A percentile compares a stretch with the other conserved stretches of the same genome.
phyloP scores from a whole-genome alignment of 2,888 invertebrate genomes.

The Enchytraeus crypticus region DNA sequence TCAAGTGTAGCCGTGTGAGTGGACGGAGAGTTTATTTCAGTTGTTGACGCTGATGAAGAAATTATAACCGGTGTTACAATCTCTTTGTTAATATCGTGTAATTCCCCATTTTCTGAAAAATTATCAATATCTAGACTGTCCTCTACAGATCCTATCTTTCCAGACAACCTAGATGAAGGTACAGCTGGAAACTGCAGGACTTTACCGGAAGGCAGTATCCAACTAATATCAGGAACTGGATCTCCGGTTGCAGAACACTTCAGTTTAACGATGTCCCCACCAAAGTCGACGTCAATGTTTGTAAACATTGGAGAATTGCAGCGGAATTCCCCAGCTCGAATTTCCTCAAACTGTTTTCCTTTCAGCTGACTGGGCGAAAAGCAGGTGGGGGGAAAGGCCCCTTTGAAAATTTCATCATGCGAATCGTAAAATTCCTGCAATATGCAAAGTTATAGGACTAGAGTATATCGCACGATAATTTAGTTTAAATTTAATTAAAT shows the following conservation, averaged over 20 bases:
- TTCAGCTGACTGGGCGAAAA: conserved; percentile 32
- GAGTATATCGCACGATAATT: too few species aligned
- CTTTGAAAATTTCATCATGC: conserved; percentile 29
- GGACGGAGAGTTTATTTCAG: too few species aligned
- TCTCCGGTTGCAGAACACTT: conserved; percentile 43
- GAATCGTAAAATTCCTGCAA: conserved; percentile 34
- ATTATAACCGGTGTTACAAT: too few species aligned
- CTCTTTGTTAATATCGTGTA: too few species aligned
- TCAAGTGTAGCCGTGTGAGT: too few species aligned
- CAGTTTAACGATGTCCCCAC: conserved; percentile 33
- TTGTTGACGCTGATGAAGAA: too few species aligned
- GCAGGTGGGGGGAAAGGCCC: conserved; percentile 35
- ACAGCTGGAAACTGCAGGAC: conserved; percentile 34
- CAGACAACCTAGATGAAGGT: conserved; percentile 19
- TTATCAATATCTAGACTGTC: not conserved
- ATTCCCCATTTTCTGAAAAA: too few species aligned
- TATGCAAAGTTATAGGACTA: too few species aligned
- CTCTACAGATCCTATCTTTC: not conserved
- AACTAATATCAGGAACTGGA: conserved; percentile 42
- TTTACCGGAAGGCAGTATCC: conserved; percentile 42
- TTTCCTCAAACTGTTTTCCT: conserved; percentile 33
- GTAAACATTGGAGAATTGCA: conserved; percentile 38
- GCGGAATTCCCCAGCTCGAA: conserved; percentile 35
- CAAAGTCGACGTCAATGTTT: conserved; percentile 42
- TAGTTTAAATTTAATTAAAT: too few species aligned